A percentile compares a stretch with the other conserved stretches of the same genome.
phyloP scores from a whole-genome alignment of 2,797 vertebrate genomes.

The Cyclura pinguis region DNA sequence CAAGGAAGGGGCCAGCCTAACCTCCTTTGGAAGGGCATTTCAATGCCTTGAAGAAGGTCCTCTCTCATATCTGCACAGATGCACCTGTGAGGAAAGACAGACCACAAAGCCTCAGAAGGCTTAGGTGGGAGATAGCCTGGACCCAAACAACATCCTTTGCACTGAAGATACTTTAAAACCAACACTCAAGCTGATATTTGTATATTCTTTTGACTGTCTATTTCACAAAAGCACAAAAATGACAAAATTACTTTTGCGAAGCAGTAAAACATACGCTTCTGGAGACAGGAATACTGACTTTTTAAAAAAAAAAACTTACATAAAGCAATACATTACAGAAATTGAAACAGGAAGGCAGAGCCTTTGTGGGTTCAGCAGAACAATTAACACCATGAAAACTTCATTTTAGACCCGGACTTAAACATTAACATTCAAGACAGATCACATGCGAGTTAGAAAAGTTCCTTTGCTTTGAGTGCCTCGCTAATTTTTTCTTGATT shows the following conservation, averaged over 20 bases:
- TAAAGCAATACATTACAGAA: constrained; percentile 61
- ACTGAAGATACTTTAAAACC: constrained; percentile 62
- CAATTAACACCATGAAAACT: constrained; percentile 56
- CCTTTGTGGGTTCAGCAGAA: constrained; percentile 40
- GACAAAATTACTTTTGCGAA: constrained; percentile 70
- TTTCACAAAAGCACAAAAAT: constrained; percentile 64
- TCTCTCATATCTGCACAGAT: no score
- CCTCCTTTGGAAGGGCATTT: no score
- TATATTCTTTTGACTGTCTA: constrained; percentile 52
- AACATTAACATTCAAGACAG: constrained; percentile 44
- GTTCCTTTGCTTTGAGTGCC: not conserved
- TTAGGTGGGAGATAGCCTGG: no score
- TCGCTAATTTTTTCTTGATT: constrained; percentile 44
- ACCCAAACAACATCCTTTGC: not conserved
- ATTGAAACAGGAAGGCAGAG: constrained; percentile 65
- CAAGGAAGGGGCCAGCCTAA: no score
- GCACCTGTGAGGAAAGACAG: no score
- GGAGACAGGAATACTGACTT: constrained; percentile 56
- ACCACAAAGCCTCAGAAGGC: no score
- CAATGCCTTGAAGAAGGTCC: no score
- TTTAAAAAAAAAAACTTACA: constrained; percentile 59
- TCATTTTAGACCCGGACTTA: constrained; percentile 44
- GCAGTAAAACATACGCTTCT: constrained; percentile 62
- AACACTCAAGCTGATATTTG: constrained; percentile 42
- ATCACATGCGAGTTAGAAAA: not conserved